Evolutionary conservation across 2,797 vertebrate species (phyloP).

Genomic region (Enteromius viviparus): DNA sequence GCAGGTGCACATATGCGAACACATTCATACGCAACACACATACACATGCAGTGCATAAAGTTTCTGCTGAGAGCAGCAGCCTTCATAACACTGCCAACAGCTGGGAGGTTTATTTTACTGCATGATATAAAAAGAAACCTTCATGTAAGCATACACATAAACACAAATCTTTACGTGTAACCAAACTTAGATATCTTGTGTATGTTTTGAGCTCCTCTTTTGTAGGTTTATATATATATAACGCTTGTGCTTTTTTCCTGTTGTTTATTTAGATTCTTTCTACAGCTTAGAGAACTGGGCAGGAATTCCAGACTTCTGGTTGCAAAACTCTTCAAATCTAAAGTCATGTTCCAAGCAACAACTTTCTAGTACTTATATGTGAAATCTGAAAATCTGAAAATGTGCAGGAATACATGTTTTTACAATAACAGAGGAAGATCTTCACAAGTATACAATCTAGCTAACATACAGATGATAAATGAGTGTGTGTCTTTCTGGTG

Average conservation of each 20-base stretch:
- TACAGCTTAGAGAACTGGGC: constrained; percentile 15
- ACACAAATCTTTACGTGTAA: constrained; percentile 21
- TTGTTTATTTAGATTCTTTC: constrained; percentile 14
- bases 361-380: not conserved
- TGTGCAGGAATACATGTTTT: not conserved
- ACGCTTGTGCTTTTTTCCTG: not conserved
- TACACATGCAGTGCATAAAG: constrained; percentile 6
- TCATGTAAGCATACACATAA: constrained; percentile 39
- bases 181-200: not conserved
- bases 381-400: not conserved
- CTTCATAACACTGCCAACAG: constrained; percentile 41
- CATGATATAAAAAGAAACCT: constrained; percentile 43
- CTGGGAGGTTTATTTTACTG: constrained; percentile 48
- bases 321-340: not conserved
- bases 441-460: not conserved
- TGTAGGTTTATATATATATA: not conserved
- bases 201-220: not conserved
- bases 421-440: not conserved
- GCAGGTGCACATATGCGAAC: constrained; percentile 33
- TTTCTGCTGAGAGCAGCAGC: constrained; percentile 48
- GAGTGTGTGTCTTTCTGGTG: not conserved
- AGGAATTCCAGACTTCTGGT: not conserved
- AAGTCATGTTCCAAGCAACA: not conserved
- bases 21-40: constrained; percentile 10
- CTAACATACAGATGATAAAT: not conserved